Percentiles rank a stretch among this genome's conserved stretches.
These are phyloP conservation scores for Carcharodon carcharias DNA, from an alignment of 2,797 vertebrate species.

Conservation along the genomic window DNA sequence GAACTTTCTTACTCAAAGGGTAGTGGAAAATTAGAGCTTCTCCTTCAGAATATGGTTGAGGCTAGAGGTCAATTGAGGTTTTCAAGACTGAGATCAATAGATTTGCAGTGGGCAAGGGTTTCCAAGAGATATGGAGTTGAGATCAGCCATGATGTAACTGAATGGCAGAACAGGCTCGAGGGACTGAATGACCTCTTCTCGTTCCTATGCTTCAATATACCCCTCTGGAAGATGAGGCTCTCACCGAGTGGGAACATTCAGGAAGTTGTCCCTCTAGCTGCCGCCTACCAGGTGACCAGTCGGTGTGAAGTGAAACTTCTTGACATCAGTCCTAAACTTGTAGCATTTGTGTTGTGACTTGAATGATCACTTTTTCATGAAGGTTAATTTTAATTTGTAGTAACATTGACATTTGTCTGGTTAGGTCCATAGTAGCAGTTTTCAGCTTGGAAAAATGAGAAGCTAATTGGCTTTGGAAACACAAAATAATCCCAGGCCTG, in stretches of 20 bases:
- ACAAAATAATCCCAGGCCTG: not conserved
- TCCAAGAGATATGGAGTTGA: not conserved
- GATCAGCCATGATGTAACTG: not conserved
- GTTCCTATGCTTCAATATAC: not conserved
- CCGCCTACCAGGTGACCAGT: too few species aligned
- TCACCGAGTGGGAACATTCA: not conserved
- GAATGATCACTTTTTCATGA: not conserved
- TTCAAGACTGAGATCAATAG: not conserved
- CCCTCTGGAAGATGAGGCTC: too few species aligned
- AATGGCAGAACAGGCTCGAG: too few species aligned
- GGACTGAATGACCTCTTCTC: not conserved
- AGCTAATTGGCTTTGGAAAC: not conserved
- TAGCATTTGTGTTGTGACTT: not conserved
- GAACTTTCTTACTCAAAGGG: not conserved
- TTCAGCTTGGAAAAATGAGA: not conserved
- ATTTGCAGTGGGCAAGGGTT: not conserved
- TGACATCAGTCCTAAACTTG: not conserved
- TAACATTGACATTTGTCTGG: not conserved
- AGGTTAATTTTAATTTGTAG: not conserved
- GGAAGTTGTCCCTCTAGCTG: not conserved
- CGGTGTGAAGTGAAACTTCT: not conserved
- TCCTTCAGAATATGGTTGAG: not conserved
- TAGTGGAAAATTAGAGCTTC: not conserved
- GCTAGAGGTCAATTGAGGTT: not conserved
- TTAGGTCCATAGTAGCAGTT: not conserved